Evolutionary conservation across 2,888 invertebrate species (phyloP), one percentile per base, ranked within the genome.

Genomic region (Caradrina kadenii): DNA sequence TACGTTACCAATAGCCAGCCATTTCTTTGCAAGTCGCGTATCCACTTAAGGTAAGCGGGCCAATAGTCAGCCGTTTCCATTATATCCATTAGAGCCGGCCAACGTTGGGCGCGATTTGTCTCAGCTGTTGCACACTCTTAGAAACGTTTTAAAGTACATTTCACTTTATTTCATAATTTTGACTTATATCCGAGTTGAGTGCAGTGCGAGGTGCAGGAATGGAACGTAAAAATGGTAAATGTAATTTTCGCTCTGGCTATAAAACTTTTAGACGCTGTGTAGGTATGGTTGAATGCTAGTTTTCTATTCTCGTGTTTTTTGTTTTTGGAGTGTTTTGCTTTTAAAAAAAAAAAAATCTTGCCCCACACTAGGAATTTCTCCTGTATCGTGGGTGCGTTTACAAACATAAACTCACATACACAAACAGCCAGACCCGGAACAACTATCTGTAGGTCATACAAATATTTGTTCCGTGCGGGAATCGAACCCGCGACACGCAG

Each of bases 161-260:
- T 88, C 86, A 89, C 91, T 91, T 89, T 89, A 91, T 91, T 90
- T 89, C 87, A 91, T 90, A 91, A 90, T 90, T 90, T 88, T 89
- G 87, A 90, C 87, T 89, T 88, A 90, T 87, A 79, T 83, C 80
- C 76, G 74, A 74, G 78, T 73, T 80, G 81, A 74, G 81, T 83
- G 86, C 84, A 84, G 60, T 75, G 69, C 63, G 62, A 73, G 73
- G 79, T 80, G 74, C 62, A 77, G 79, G 63, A 82, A 80, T 58
- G 54, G 53, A 66, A 79, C 78, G 65, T 73, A 71, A 66, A 70
- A 76, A 81, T 79, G 65, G 69, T 69, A 76, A 71, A 81, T 70
- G 74, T 82, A 83, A 81, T 66, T 73, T 74, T 73, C 60, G 56
- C 61, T 67, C 50, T 13, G 39, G 39, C 26, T 45, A 59, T 74